Conservation (phyloP, 2,113 vertebrate species). For the Sterna hirundo region DNA sequence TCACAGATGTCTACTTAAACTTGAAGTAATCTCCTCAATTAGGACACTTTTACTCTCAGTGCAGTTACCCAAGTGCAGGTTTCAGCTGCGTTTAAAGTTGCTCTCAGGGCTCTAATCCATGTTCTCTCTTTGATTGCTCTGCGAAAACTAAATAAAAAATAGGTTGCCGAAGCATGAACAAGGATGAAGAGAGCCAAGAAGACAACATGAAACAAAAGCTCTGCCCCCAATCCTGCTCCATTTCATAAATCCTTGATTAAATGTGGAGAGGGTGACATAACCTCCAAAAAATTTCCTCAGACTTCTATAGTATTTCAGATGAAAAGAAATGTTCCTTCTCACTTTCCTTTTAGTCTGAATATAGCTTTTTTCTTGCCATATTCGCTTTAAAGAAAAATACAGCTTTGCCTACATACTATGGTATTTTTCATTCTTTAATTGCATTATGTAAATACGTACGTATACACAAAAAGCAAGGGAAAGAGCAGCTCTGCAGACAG, state of each 20-base stretch:
- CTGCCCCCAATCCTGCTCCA: not conserved
- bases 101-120: not conserved
- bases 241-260: not conserved
- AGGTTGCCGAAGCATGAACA: not conserved
- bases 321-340: not conserved
- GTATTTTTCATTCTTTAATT: not conserved
- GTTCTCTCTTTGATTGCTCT: not conserved
- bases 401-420: not conserved
- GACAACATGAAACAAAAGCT: not conserved
- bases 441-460: not conserved
- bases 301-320: not conserved
- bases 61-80: not conserved
- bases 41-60: not conserved
- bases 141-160: slow-evolving; percentile 10
- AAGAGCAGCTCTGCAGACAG: not conserved
- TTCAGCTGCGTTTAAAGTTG: not conserved
- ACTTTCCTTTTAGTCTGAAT: not conserved
- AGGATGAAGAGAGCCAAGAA: not conserved
- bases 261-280: not conserved
- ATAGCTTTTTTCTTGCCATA: not conserved
- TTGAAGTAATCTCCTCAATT: not conserved
- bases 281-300: not conserved
- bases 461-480: not conserved
- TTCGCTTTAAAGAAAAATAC: not conserved
- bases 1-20: not conserved